Evolutionary conservation across 1,140 invertebrate species (phyloP).

Genomic region (Papilio polytes): DNA sequence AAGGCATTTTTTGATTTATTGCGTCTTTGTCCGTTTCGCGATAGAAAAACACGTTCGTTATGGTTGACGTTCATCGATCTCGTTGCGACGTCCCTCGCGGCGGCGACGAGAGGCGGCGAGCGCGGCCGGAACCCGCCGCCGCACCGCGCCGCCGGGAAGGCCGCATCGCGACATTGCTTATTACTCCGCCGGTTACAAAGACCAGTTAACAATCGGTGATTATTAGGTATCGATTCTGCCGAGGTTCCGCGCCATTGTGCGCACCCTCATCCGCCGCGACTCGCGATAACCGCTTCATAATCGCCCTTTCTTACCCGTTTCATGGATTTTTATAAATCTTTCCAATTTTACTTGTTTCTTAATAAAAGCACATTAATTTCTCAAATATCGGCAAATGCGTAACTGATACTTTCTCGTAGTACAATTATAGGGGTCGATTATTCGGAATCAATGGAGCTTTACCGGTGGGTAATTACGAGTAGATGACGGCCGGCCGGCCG

Average conservation of each 20-base stretch:
- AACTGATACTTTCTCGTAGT: slow-evolving; percentile 55
- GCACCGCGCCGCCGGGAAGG: slow-evolving; percentile 58
- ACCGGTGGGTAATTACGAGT: slow-evolving; percentile 55
- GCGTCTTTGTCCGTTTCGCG: slow-evolving; percentile 59
- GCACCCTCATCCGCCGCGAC: slow-evolving; percentile 60
- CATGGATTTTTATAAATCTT: slow-evolving; percentile 54
- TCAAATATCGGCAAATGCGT: slow-evolving; percentile 41
- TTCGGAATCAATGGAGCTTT: slow-evolving; percentile 60
- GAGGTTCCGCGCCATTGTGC: slow-evolving; percentile 64
- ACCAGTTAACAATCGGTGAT: slow-evolving; percentile 74
- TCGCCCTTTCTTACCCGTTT: slow-evolving; percentile 64
- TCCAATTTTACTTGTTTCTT: slow-evolving; percentile 53
- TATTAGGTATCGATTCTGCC: slow-evolving; percentile 73
- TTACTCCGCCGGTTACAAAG: slow-evolving; percentile 74
- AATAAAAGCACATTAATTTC: slow-evolving; percentile 35
- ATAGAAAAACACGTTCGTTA: slow-evolving; percentile 62
- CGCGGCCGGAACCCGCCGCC: slow-evolving; percentile 67
- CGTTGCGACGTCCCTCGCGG: slow-evolving; percentile 52
- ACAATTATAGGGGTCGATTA: slow-evolving; percentile 66
- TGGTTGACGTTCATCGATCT: slow-evolving; percentile 63
- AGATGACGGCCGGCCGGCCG: slow-evolving; percentile 42
- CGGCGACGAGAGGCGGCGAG: slow-evolving; percentile 51
- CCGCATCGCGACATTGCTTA: slow-evolving; percentile 73
- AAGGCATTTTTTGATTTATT: slow-evolving; percentile 80
- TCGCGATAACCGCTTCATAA: slow-evolving; percentile 63